phyloP scores from a whole-genome alignment of 2,113 vertebrate species.

The Reinhardtius hippoglossoides region DNA sequence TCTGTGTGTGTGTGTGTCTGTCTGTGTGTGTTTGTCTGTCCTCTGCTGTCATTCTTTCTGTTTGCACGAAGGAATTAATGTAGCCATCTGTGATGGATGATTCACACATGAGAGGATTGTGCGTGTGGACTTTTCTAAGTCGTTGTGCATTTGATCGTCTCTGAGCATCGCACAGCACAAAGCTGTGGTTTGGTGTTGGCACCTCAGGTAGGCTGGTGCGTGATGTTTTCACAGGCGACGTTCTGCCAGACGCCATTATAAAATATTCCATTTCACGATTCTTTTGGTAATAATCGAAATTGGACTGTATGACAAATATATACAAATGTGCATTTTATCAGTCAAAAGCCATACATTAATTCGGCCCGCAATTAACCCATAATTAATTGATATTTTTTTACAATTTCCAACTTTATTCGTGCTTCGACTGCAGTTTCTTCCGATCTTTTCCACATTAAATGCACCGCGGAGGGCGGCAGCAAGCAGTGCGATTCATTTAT shows the following conservation, averaged over 20 bases:
- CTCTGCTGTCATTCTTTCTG: slow-evolving; percentile 7
- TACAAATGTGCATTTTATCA: rapidly evolving
- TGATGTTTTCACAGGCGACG: slow-evolving; percentile 53
- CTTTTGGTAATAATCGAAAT: background rate
- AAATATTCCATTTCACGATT: background rate
- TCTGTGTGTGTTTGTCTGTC: slow-evolving; percentile 2
- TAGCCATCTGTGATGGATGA: background rate
- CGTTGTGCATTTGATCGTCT: background rate
- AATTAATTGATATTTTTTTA: background rate
- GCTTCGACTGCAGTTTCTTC: slow-evolving; percentile 25
- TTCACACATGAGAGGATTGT: rapidly evolving
- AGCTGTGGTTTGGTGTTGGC: slow-evolving; percentile 32
- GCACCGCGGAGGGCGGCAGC: slow-evolving; percentile 37
- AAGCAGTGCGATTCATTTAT: background rate
- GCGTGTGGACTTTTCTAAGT: background rate
- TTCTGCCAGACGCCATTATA: slow-evolving; percentile 44
- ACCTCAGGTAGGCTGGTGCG: slow-evolving; percentile 59
- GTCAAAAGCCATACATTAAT: rapidly evolving
- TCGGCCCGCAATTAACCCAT: background rate
- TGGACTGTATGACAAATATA: rapidly evolving
- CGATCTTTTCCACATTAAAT: background rate
- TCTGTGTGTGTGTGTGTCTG: background rate
- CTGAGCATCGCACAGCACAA: background rate
- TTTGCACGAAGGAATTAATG: background rate
- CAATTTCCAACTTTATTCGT: slow-evolving; percentile 32